Evolutionary conservation across 2,797 vertebrate species (phyloP), one percentile per base, ranked within the genome.

Genomic region (Thaleichthys pacificus): DNA sequence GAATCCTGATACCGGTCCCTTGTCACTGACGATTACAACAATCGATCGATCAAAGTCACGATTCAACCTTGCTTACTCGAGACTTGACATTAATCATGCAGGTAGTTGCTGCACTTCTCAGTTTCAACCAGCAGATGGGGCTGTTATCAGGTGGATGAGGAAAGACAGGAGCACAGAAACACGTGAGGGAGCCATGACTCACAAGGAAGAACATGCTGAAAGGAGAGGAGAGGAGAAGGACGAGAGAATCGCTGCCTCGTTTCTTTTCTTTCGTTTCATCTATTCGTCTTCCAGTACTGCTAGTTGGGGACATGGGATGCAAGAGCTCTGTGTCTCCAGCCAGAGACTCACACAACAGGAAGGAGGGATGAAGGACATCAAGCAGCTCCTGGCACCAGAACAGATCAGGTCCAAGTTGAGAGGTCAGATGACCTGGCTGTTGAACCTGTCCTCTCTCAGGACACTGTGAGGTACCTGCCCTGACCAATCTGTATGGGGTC

Each of bases 91-190:
- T 9, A 3, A 58, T 22, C 57, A 58, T 21, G n/a, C 49, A 22
- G 14, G 4, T 24, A 3, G 17, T 5, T 30, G 38, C 21, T 11
- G 42, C 28, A 3, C 28, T 60, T 57, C 84, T 76, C 19, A 54
- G 24, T 12, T 7, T 67, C 30, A 24, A 62, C 77, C 93, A 91
- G 81, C 81, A 92, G 91, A 80, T 80, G 84, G 89, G 19, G 86
- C 63, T 87, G 76, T 78, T 86, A 81, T 80, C 77, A 86, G 83
- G 79, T 74, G 66, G 35, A 89, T 85, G 77, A 35, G 19, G 4
- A 42, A 79, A 63, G 35, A 30, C 6, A 71, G 69, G 71, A 1
- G 7, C 28, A 73, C 35, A 77, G 54, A 78, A 68, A 72, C 74
- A 71, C 72, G 5, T 4, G n/a, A 42, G n/a, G 8, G 19, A 66